Percentiles rank a stretch among this genome's conserved stretches.
These are phyloP conservation scores for Drosophila miranda DNA, from an alignment of 1,140 invertebrate species.

Conservation along the genomic window DNA sequence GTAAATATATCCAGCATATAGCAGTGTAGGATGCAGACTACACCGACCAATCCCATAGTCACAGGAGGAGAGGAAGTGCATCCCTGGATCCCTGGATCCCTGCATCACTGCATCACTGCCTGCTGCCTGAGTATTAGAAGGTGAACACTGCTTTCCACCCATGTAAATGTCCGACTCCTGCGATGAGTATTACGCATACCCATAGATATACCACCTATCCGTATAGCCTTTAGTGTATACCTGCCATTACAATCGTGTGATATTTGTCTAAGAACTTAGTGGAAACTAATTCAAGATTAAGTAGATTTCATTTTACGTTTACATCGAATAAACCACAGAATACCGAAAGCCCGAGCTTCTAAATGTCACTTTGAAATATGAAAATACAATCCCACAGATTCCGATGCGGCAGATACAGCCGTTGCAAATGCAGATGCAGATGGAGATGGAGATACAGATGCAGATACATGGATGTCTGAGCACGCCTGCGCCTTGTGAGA, in stretches of 20 bases:
- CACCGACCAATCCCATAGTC: constrained; percentile 48
- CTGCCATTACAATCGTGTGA: constrained; percentile 54
- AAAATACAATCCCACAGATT: constrained; percentile 29
- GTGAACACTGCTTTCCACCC: constrained; percentile 13
- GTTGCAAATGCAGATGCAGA: constrained; percentile 21
- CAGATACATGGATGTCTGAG: constrained; percentile 54
- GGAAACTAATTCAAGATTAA: constrained; percentile 40
- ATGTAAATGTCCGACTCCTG: constrained; percentile 44
- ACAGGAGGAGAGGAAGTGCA: not conserved
- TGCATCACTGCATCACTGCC: too few species aligned
- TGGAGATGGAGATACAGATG: constrained; percentile 38
- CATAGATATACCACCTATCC: constrained; percentile 29
- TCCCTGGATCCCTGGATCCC: too few species aligned
- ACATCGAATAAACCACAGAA: constrained; percentile 64
- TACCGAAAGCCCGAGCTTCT: constrained; percentile 41
- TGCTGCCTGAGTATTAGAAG: constrained; percentile 53
- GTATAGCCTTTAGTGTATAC: constrained; percentile 21
- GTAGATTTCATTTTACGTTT: constrained; percentile 71
- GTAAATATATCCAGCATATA: constrained; percentile 42
- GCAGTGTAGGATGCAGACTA: constrained; percentile 37
- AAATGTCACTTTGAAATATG: constrained; percentile 52
- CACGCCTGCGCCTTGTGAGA: constrained; percentile 76
- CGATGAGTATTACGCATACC: constrained; percentile 37
- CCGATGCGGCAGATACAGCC: constrained; percentile 15
- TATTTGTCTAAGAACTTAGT: constrained; percentile 66